Evolutionary conservation across 2,888 invertebrate genomes (phyloP).

Genomic region (Tenthredo notha): DNA sequence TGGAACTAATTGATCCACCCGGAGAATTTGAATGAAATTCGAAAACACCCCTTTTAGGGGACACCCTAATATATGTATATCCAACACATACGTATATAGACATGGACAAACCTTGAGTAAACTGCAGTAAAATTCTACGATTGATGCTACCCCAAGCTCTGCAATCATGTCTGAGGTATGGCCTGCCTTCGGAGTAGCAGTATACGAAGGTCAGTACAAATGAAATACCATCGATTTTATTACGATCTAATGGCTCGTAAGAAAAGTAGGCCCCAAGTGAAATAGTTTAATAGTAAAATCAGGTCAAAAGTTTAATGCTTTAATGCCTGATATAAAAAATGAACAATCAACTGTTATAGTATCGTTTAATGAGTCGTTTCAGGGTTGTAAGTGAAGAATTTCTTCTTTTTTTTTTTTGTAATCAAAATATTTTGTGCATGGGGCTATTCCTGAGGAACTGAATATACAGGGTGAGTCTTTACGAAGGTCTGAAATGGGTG

Average conservation of each 20-base stretch:
- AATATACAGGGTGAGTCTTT: background rate
- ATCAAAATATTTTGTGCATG: background rate
- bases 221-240: constrained; percentile 29
- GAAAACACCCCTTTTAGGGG: no score
- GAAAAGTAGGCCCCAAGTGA: background rate
- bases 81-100: background rate
- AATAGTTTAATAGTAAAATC: background rate
- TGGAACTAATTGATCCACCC: no score
- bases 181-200: background rate
- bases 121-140: background rate
- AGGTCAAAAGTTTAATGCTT: constrained; percentile 9
- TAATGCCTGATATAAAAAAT: background rate
- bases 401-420: background rate
- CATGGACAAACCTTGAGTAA: background rate
- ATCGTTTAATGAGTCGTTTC: background rate
- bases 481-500: no score
- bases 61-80: no score
- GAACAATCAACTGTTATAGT: background rate
- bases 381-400: background rate
- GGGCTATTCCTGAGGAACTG: background rate
- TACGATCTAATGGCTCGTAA: background rate
- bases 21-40: no score
- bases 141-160: background rate
- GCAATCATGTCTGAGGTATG: background rate
- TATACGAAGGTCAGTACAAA: constrained; percentile 14